Base-by-base conservation (phyloP, 1,140 invertebrate species). In the Scaptomyza montana region DNA sequence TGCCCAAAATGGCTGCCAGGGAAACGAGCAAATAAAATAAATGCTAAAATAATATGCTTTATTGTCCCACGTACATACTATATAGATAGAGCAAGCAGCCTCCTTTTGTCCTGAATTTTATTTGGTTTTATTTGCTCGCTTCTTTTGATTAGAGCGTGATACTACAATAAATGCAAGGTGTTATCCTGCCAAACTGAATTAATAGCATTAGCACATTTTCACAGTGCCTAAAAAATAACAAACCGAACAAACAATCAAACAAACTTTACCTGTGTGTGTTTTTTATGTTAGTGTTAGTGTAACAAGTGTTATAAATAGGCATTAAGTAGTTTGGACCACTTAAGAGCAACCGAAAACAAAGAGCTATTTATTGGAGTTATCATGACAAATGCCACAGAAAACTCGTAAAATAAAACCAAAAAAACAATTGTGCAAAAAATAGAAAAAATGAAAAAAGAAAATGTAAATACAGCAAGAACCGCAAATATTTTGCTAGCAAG, bases 31-130 rank as follows among this genome's bases (percentile, higher is more conserved):
- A 66, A 71, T 76, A 60, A 81, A 81, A 82, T 70, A 82, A 81
- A 81, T 81, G 78, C 60, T 78, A 51, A 78, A 81, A 81, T 81
- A 81, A 81, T 81, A 81, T 81, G 78, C 78, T 81, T 81, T 81
- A 81, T 81, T 74, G 78, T 74, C 65, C 43, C 16, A 67, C 39
- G 64, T 68, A 63, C 55, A 39, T 39, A 43, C n/a, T 1, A 5
- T n/a, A 43, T 1, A 36, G 7, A 36, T 9, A 36, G 33, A 36
- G 33, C 33, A 30, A 25, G 30, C 5, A 36, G 33, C 33, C 33
- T 36, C 33, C 33, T 36, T n/a, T 79, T 75, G 72, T 68, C 78
- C 77, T 81, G 70, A 77, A 81, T 81, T 81, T 69, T 53, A 67
- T 69, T 81, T 70, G 54, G 72, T 74, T 64, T 80, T 73, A 77